Evolutionary conservation across 2,797 vertebrate species (phyloP).

Genomic region (Enteromius thamalakanensis): DNA sequence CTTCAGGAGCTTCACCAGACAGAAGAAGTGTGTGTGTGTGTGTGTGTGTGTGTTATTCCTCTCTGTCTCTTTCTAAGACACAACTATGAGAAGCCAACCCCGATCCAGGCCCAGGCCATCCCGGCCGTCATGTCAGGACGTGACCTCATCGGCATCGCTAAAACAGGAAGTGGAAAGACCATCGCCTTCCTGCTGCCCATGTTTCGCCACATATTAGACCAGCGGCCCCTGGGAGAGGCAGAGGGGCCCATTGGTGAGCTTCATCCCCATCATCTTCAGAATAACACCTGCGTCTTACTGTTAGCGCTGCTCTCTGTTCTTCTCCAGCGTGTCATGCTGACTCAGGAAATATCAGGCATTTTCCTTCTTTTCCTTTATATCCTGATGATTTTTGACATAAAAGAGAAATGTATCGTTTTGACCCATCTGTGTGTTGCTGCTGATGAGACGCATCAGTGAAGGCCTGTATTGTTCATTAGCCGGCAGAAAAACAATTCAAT

Average conservation of each 20-base stretch:
- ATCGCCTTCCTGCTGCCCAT: constrained; percentile 97
- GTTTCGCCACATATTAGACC: constrained; percentile 99
- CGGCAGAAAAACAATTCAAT: no score
- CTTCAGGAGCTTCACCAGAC: background rate
- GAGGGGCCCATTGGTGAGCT: constrained; percentile 86
- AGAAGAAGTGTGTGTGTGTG: background rate
- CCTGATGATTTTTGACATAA: no score
- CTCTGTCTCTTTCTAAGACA: constrained; percentile 75
- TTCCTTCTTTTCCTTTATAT: no score
- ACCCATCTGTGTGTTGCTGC: no score
- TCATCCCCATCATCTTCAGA: background rate
- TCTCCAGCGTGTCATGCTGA: no score
- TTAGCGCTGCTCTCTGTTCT: no score
- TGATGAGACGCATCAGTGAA: no score
- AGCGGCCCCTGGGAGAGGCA: constrained; percentile 90
- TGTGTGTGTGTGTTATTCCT: background rate
- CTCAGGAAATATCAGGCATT: no score
- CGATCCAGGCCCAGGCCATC: constrained; percentile 96
- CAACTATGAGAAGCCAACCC: constrained; percentile 94
- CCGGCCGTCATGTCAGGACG: constrained; percentile 96
- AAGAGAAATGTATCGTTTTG: no score
- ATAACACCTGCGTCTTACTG: no score
- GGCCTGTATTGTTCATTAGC: no score
- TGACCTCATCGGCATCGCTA: constrained; percentile 97
- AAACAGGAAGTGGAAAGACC: constrained; percentile 98